These are phyloP conservation scores for Gallinago media DNA, from an alignment of 2,113 vertebrate genomes.

Conservation along the genomic window DNA sequence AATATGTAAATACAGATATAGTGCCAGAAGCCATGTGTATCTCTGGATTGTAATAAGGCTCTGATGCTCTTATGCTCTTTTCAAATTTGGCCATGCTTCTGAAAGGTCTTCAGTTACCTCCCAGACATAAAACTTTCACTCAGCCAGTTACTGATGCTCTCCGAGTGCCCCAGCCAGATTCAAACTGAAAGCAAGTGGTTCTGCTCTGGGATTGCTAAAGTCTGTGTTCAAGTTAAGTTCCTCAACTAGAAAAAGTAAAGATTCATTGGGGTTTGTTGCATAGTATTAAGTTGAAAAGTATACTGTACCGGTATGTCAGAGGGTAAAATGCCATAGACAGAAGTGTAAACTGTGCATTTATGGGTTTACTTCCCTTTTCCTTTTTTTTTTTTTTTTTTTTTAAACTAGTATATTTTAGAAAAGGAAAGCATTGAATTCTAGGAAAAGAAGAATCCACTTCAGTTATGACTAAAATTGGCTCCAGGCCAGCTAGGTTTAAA, in stretches of 20 bases:
- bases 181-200: not conserved
- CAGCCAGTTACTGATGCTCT: not conserved
- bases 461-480: not conserved
- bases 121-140: not conserved
- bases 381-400: not conserved
- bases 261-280: not conserved
- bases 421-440: conserved; percentile 10
- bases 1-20: not conserved
- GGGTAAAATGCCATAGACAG: not conserved
- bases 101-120: not conserved
- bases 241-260: not conserved
- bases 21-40: not conserved
- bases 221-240: not conserved
- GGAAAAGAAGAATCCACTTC: conserved; percentile 2
- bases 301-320: not conserved
- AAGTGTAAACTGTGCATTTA: not conserved
- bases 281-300: not conserved
- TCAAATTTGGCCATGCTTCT: not conserved
- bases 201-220: not conserved
- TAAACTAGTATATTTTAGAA: not conserved
- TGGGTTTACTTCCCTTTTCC: not conserved
- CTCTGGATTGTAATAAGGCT: not conserved
- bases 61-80: not conserved
- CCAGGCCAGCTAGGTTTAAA: conserved; percentile 34
- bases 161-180: not conserved